Conservation (phyloP, 2,113 vertebrate species). For the Nannospalax galili region DNA sequence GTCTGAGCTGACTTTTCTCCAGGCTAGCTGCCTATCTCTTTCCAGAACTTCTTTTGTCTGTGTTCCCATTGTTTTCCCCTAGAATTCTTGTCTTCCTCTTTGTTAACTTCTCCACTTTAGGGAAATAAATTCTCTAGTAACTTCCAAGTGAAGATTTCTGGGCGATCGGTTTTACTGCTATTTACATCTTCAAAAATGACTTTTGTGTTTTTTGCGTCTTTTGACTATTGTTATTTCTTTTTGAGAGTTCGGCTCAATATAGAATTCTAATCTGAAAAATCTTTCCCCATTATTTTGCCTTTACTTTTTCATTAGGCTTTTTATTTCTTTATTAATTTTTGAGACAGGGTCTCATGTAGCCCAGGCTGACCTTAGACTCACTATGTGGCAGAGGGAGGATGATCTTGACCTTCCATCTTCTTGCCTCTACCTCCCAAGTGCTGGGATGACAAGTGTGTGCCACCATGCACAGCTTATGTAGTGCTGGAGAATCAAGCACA, state of each 20-base stretch:
- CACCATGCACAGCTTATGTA: too few relatives aligned
- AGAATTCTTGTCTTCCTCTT: neutral
- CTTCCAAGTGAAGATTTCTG: neutral
- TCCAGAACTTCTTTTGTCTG: conserved; percentile 37
- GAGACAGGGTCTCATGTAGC: neutral
- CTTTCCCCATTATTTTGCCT: neutral
- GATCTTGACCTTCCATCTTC: neutral
- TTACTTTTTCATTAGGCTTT: neutral
- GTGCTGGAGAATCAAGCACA: neutral
- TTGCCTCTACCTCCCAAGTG: neutral
- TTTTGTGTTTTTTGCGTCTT: neutral
- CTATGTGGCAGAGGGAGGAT: neutral
- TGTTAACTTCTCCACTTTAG: neutral
- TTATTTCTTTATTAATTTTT: neutral
- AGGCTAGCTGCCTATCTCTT: neutral
- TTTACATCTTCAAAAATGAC: conserved; percentile 6
- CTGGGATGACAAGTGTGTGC: neutral
- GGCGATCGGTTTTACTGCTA: neutral
- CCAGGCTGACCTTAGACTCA: neutral
- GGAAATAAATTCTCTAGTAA: conserved; percentile 5
- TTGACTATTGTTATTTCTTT: neutral
- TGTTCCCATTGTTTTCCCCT: neutral
- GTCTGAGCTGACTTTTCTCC: neutral
- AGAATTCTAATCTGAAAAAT: conserved; percentile 26
- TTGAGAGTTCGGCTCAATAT: neutral